Evolutionary conservation across 2,888 invertebrate genomes (phyloP).

Genomic region (Dasypolia templi): DNA sequence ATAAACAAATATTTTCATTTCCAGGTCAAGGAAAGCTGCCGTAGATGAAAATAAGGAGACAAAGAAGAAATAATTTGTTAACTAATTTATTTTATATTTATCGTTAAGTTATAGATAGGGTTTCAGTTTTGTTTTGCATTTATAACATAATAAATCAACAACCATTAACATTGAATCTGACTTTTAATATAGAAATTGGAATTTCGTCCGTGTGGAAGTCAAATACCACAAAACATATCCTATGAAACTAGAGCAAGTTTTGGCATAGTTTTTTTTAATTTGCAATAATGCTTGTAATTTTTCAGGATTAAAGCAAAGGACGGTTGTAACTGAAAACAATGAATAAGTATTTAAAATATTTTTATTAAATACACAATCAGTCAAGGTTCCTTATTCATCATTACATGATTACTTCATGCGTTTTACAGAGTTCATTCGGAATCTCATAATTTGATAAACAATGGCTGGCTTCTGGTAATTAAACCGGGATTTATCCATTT

Average conservation of each 20-base stretch:
- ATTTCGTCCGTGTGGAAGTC: neutral
- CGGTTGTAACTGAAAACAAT: neutral
- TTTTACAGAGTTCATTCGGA: constrained; percentile 36
- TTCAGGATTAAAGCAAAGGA: neutral
- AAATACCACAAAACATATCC: too few species aligned
- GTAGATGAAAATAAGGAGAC: constrained; percentile 75
- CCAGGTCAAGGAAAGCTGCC: constrained; percentile 78
- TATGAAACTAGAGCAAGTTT: too few species aligned
- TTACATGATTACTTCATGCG: constrained; percentile 58
- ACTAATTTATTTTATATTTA: constrained; percentile 70
- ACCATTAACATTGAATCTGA: constrained; percentile 37
- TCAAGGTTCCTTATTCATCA: constrained; percentile 57
- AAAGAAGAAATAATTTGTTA: constrained; percentile 68
- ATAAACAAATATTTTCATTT: constrained; percentile 36
- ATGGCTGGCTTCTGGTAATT: neutral
- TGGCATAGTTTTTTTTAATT: too few species aligned
- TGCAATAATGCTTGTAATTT: neutral
- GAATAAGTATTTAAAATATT: constrained; percentile 61
- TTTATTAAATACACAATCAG: constrained; percentile 70
- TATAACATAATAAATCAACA: constrained; percentile 70
- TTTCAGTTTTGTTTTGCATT: constrained; percentile 70
- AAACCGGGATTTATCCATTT: neutral
- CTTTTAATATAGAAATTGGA: neutral
- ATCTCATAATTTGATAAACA: constrained; percentile 11
- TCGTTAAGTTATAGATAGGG: constrained; percentile 60